A percentile compares a stretch with the other conserved stretches of the same genome.
Conservation (phyloP, 2,113 vertebrate species). For the Festucalex cinctus region DNA sequence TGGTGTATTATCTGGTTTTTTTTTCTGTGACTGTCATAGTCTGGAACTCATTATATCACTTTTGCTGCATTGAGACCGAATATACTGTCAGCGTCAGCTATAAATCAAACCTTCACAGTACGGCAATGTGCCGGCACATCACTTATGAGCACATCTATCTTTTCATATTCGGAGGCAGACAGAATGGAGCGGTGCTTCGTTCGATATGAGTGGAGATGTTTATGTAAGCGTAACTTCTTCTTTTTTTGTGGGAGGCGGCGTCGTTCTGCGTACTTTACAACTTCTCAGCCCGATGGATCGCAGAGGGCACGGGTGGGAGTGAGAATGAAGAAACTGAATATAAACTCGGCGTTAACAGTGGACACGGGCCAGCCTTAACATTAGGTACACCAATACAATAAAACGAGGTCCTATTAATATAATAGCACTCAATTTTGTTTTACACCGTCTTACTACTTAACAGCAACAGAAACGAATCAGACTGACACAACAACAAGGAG, state of each 20-base stretch:
- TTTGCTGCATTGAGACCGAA: background rate
- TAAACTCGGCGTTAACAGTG: background rate
- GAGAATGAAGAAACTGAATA: constrained; percentile 12
- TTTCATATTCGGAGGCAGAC: background rate
- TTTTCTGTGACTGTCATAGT: constrained; percentile 9
- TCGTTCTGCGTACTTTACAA: constrained; percentile 25
- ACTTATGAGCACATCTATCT: background rate
- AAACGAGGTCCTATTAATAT: background rate
- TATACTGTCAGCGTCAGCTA: background rate
- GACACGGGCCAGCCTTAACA: background rate
- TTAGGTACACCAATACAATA: background rate
- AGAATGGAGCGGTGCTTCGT: background rate
- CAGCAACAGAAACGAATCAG: no score
- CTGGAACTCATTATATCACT: background rate
- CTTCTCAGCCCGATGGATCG: constrained; percentile 29
- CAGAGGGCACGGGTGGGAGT: constrained; percentile 28
- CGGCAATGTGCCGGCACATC: background rate
- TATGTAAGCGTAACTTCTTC: background rate
- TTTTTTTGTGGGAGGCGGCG: constrained; percentile 31
- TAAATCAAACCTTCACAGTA: constrained; percentile 6
- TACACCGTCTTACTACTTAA: no score
- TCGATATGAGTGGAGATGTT: background rate
- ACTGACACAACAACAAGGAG: no score
- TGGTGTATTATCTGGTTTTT: background rate
- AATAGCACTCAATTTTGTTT: background rate